phyloP scores from a whole-genome alignment of 2,113 vertebrate species.

The Numida meleagris region DNA sequence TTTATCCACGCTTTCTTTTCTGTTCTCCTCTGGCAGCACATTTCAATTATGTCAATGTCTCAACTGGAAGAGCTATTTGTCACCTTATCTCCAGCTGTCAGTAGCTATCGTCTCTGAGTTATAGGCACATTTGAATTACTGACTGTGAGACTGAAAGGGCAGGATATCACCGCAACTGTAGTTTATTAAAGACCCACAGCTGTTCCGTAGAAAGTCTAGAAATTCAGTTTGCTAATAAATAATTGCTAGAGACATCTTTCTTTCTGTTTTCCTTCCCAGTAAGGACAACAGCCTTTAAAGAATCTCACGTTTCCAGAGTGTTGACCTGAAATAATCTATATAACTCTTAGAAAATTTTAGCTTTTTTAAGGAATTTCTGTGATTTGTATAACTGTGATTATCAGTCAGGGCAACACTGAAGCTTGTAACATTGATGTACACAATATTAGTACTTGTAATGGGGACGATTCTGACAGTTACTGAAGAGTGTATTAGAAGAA shows the following conservation, averaged over 20 bases:
- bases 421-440: not conserved
- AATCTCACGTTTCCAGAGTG: not conserved
- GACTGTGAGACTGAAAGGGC: not conserved
- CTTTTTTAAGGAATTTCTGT: not conserved
- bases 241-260: not conserved
- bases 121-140: not conserved
- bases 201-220: not conserved
- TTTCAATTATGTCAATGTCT: not conserved
- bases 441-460: not conserved
- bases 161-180: not conserved
- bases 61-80: not conserved
- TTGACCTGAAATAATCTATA: not conserved
- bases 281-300: not conserved
- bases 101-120: not conserved
- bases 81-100: not conserved
- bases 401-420: not conserved
- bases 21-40: not conserved
- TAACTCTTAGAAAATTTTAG: not conserved
- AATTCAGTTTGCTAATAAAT: not conserved
- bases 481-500: not conserved
- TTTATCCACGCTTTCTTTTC: not conserved
- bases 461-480: not conserved
- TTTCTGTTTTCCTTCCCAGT: not conserved
- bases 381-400: not conserved
- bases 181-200: not conserved